Evolutionary conservation across 1,140 invertebrate genomes (phyloP).

Genomic region (Drosophila pseudoananassae): DNA sequence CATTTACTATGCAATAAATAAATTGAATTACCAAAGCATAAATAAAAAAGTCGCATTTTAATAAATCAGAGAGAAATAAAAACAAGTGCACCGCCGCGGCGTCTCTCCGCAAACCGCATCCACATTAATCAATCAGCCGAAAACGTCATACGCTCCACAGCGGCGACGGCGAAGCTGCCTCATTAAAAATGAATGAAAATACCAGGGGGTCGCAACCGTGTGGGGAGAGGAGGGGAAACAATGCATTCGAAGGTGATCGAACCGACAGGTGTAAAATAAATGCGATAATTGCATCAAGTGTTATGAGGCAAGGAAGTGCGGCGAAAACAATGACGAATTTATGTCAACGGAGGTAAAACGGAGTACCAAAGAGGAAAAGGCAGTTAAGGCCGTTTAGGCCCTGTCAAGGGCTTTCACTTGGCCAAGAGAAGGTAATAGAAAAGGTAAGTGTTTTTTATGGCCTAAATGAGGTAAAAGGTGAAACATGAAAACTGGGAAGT

Average conservation of each 20-base stretch:
- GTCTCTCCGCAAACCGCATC: constrained; percentile 32
- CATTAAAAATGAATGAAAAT: constrained; percentile 68
- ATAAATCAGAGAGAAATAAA: constrained; percentile 54
- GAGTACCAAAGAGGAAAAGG: not conserved
- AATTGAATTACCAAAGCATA: constrained; percentile 54
- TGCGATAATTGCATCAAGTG: constrained; percentile 32
- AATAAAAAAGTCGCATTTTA: constrained; percentile 50
- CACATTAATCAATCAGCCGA: constrained; percentile 66
- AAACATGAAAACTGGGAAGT: not conserved
- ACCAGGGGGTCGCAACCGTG: not conserved
- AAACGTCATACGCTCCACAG: constrained; percentile 61
- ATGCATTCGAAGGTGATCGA: constrained; percentile 45
- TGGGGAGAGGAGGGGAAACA: constrained; percentile 16
- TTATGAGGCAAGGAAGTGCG: constrained; percentile 29
- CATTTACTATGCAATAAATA: constrained; percentile 57
- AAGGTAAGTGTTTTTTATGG: not conserved
- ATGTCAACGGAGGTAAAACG: constrained; percentile 17
- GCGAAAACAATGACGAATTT: constrained; percentile 12
- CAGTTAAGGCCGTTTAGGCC: constrained; percentile 19
- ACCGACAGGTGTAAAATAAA: constrained; percentile 31
- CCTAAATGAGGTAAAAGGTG: not conserved
- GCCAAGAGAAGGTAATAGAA: constrained; percentile 7
- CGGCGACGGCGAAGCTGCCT: constrained; percentile 28
- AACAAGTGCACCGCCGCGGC: constrained; percentile 24
- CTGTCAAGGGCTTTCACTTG: constrained; percentile 63